phyloP scores from a whole-genome alignment of 2,113 vertebrate genomes.

The Mesoclemmys tuberculata region DNA sequence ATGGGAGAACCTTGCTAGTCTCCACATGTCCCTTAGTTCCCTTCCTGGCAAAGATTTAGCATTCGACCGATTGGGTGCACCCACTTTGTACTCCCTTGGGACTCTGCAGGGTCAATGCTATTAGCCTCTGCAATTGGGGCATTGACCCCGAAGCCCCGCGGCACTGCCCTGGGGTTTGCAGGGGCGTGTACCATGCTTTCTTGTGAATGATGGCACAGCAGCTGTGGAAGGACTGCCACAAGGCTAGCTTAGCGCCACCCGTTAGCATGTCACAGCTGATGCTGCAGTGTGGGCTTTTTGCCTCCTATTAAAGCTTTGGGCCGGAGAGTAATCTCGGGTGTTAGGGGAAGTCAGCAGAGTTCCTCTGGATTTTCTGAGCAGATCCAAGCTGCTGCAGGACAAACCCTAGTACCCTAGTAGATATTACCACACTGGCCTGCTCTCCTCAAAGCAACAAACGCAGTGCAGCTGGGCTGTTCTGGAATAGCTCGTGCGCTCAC shows the following conservation, averaged over 20 bases:
- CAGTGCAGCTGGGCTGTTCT: background rate
- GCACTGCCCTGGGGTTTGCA: background rate
- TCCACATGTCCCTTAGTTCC: background rate
- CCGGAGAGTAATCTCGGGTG: background rate
- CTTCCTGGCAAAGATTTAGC: background rate
- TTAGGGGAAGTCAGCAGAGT: background rate
- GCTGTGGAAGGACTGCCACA: background rate
- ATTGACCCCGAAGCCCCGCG: background rate
- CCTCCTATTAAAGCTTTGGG: background rate
- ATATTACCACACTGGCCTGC: background rate
- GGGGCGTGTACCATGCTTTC: no score
- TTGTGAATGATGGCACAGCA: background rate
- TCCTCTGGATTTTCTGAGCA: background rate
- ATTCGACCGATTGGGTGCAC: background rate
- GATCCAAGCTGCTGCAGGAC: background rate
- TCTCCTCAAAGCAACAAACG: background rate
- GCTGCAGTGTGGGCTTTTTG: background rate
- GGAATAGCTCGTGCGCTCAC: background rate
- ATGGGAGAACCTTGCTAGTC: background rate
- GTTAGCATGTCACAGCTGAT: background rate
- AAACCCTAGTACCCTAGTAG: background rate
- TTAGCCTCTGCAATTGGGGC: background rate
- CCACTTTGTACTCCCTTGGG: background rate
- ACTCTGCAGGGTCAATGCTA: background rate
- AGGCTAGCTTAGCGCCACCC: background rate